A percentile compares a stretch with the other conserved stretches of the same genome.
Evolutionary conservation across 1,140 invertebrate genomes (phyloP).

Genomic region (Ridgeia piscesae): DNA sequence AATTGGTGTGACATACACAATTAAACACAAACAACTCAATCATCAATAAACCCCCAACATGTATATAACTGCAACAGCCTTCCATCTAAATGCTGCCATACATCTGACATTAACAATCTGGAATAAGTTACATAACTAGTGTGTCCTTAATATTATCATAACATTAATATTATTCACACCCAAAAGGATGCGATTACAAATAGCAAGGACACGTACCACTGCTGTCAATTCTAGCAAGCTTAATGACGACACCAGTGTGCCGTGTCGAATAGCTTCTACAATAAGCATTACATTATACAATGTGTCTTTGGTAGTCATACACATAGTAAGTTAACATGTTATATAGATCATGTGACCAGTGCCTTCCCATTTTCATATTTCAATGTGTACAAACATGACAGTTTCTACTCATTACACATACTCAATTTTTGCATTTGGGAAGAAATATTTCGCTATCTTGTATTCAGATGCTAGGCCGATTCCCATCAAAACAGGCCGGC

Average conservation of each 20-base stretch:
- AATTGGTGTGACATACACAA: not conserved
- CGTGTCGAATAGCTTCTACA: not conserved
- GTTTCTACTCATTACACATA: too few species aligned
- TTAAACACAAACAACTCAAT: not conserved
- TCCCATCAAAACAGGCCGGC: too few species aligned
- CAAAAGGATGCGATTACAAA: not conserved
- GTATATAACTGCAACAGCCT: not conserved
- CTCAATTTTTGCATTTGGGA: too few species aligned
- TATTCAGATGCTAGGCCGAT: too few species aligned
- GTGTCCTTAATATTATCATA: not conserved
- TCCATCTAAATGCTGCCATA: not conserved
- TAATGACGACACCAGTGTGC: not conserved
- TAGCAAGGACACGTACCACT: not conserved
- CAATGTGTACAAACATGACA: too few species aligned
- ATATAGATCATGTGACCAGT: not conserved
- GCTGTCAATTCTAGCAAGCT: not conserved
- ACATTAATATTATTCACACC: not conserved
- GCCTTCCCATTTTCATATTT: too few species aligned
- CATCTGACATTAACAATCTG: not conserved
- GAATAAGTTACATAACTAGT: not conserved
- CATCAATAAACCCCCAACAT: conserved; percentile 3
- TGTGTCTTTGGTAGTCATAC: not conserved
- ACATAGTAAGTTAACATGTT: not conserved
- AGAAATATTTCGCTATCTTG: too few species aligned
- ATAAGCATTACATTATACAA: not conserved